phyloP scores from a whole-genome alignment of 2,113 vertebrate genomes.

The Mirounga angustirostris region DNA sequence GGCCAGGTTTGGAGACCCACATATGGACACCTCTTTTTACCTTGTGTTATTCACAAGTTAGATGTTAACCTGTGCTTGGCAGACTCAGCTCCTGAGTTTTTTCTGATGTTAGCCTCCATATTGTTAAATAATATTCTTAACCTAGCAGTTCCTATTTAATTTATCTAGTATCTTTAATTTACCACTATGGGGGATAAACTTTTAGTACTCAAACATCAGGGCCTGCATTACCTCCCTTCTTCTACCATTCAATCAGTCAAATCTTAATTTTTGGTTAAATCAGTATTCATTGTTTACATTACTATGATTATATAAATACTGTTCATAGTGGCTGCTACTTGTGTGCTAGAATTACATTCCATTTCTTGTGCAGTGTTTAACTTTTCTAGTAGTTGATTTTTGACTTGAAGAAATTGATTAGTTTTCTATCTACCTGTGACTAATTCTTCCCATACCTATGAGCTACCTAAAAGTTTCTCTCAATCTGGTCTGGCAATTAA shows the following conservation, averaged over 20 bases:
- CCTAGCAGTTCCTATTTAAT: background rate
- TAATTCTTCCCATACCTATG: background rate
- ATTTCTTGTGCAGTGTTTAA: slow-evolving; percentile 33
- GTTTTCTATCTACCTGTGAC: background rate
- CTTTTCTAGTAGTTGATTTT: background rate
- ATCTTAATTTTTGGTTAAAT: slow-evolving; percentile 28
- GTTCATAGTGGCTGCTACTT: background rate
- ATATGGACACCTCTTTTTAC: fast-evolving
- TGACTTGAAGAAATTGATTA: background rate
- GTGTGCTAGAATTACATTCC: background rate
- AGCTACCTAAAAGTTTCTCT: background rate
- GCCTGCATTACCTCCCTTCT: fast-evolving
- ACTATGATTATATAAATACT: background rate
- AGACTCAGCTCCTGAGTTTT: background rate
- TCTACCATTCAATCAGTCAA: background rate
- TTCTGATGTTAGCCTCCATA: background rate
- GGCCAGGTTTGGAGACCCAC: background rate
- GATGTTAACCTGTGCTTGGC: background rate
- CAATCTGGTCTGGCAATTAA: background rate
- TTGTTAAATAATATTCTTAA: background rate
- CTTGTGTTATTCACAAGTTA: background rate
- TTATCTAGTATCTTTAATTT: slow-evolving; percentile 16
- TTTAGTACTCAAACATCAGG: background rate
- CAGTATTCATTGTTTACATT: background rate
- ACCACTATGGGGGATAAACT: background rate